Evolutionary conservation across 2,888 invertebrate species (phyloP).

Genomic region (Diachrysia chrysitis): DNA sequence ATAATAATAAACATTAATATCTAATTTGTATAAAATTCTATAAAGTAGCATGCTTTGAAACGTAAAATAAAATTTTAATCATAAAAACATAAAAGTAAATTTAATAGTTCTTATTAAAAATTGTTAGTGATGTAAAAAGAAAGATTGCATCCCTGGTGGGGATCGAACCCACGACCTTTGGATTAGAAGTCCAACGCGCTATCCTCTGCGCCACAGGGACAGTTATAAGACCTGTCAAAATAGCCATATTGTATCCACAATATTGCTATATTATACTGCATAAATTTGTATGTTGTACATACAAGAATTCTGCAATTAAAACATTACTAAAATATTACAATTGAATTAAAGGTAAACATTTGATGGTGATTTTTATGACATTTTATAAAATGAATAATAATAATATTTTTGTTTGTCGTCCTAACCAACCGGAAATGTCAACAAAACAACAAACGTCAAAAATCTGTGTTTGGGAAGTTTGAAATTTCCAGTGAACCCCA

Average conservation of each 20-base stretch:
- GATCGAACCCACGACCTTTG: slow-evolving; percentile 97
- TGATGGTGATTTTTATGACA: not conserved
- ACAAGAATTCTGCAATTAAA: not conserved
- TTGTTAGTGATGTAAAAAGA: slow-evolving; percentile 21
- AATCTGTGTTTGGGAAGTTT: slow-evolving; percentile 79
- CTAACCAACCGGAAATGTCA: slow-evolving; percentile 73
- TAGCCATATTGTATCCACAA: slow-evolving; percentile 45
- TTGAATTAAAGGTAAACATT: not conserved
- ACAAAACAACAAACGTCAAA: slow-evolving; percentile 71
- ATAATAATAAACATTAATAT: no score
- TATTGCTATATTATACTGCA: not conserved
- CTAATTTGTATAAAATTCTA: no score
- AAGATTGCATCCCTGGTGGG: slow-evolving; percentile 92
- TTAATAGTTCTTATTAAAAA: not conserved
- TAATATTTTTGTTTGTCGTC: slow-evolving; percentile 19
- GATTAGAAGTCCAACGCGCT: slow-evolving; percentile 97
- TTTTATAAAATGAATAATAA: slow-evolving; percentile 17
- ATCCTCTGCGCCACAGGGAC: slow-evolving; percentile 96
- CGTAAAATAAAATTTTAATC: no score
- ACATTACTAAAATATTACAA: not conserved
- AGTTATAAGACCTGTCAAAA: slow-evolving; percentile 59
- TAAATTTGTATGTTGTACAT: not conserved
- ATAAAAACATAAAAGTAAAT: no score
- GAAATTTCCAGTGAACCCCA: slow-evolving; percentile 73
- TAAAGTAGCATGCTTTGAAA: no score